Percentiles rank a stretch among this genome's conserved stretches.
Conservation (phyloP, 2,888 invertebrate genomes). For the Lutraria lutraria region DNA sequence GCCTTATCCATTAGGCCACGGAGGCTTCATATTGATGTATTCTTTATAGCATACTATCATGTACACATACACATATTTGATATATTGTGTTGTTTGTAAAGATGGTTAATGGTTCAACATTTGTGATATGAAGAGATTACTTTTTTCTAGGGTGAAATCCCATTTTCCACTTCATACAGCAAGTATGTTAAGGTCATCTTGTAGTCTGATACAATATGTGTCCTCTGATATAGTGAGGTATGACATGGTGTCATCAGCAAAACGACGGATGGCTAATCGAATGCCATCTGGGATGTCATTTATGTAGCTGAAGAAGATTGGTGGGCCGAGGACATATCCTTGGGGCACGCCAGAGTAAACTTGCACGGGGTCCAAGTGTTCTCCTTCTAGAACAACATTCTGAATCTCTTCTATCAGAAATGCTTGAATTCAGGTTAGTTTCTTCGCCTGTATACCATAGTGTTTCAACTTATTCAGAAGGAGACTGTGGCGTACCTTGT, state of each 20-base stretch:
- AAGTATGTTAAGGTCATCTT: slow-evolving; percentile 32
- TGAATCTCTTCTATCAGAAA: too few relatives aligned
- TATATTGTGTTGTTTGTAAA: too few relatives aligned
- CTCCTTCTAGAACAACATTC: too few relatives aligned
- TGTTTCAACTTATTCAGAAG: too few relatives aligned
- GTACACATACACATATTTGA: too few relatives aligned
- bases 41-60: neutral
- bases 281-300: slow-evolving; percentile 30
- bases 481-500: too few relatives aligned
- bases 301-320: slow-evolving; percentile 43
- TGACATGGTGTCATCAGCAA: slow-evolving; percentile 52
- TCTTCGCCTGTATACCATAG: too few relatives aligned
- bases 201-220: neutral
- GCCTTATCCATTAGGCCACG: neutral
- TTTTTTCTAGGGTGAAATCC: slow-evolving; percentile 52
- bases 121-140: slow-evolving; percentile 43
- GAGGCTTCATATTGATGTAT: neutral
- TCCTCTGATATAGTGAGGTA: slow-evolving; percentile 31
- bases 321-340: slow-evolving; percentile 41
- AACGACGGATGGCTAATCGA: slow-evolving; percentile 33
- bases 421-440: too few relatives aligned
- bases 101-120: neutral
- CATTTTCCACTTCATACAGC: slow-evolving; percentile 54
- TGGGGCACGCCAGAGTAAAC: slow-evolving; percentile 44
- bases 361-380: slow-evolving; percentile 15